Conservation (phyloP, 2,113 vertebrate species). For the Coryphaenoides rupestris region DNA sequence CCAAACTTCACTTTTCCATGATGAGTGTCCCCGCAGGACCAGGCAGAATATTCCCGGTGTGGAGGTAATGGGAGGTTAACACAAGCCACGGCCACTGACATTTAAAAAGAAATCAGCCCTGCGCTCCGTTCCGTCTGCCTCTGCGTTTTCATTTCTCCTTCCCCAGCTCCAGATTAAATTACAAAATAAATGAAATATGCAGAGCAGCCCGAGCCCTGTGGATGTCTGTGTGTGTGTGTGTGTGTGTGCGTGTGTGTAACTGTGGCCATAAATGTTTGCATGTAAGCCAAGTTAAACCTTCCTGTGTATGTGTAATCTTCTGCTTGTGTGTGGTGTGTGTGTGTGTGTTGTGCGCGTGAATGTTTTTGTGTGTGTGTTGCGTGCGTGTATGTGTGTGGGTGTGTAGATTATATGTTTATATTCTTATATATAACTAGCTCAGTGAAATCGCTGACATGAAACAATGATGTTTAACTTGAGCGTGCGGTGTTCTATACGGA, state of each 20-base stretch:
- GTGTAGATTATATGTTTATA: background rate
- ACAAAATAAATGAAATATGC: slow-evolving; percentile 95
- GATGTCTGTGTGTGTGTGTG: slow-evolving; percentile 21
- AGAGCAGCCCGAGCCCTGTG: no score
- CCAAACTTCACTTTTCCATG: slow-evolving; percentile 63
- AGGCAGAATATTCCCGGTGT: slow-evolving; percentile 61
- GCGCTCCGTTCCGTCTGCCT: slow-evolving; percentile 73
- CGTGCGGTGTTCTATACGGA: slow-evolving; percentile 21
- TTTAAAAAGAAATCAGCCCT: slow-evolving; percentile 87
- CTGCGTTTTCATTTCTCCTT: slow-evolving; percentile 78
- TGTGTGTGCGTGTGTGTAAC: slow-evolving; percentile 13
- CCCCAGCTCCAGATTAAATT: slow-evolving; percentile 86
- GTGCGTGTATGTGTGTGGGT: background rate
- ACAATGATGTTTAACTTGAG: slow-evolving; percentile 73
- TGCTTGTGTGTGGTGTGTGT: slow-evolving; percentile 5
- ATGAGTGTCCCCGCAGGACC: slow-evolving; percentile 55
- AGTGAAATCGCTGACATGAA: slow-evolving; percentile 85
- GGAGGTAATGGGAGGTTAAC: slow-evolving; percentile 66
- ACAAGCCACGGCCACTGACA: slow-evolving; percentile 70
- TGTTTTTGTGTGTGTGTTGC: background rate
- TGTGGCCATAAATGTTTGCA: slow-evolving; percentile 15
- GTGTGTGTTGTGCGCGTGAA: slow-evolving; percentile 1
- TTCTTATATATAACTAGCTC: no score
- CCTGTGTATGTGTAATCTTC: slow-evolving; percentile 54
- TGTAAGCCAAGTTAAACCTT: slow-evolving; percentile 38